Conservation (phyloP, 2,113 vertebrate genomes). For the Mola mola region DNA sequence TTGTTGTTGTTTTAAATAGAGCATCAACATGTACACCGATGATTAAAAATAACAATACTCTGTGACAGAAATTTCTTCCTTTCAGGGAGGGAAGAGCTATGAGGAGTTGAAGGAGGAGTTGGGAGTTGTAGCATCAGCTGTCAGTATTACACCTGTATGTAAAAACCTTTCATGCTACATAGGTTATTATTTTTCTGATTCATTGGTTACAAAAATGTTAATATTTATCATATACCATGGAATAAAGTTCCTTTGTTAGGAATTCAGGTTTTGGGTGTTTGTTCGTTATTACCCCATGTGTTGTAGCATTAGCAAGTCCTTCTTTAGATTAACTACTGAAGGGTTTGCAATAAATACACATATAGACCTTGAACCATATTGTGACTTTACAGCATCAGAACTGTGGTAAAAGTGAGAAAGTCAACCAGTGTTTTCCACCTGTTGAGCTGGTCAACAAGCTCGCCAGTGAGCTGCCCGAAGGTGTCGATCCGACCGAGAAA, state of each 20-base stretch:
- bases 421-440: slow-evolving; percentile 65
- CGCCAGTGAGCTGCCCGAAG: slow-evolving; percentile 82
- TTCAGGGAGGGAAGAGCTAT: slow-evolving; percentile 87
- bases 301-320: no score
- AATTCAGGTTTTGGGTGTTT: no score
- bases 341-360: no score
- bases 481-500: slow-evolving; percentile 83
- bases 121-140: slow-evolving; percentile 71
- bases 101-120: slow-evolving; percentile 88
- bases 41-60: neutral
- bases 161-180: neutral
- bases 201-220: neutral
- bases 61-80: slow-evolving; percentile 24
- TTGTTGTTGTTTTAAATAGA: neutral
- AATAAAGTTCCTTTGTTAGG: neutral
- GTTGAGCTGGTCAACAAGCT: slow-evolving; percentile 79
- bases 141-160: slow-evolving; percentile 74
- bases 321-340: no score
- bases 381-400: slow-evolving; percentile 52
- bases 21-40: neutral
- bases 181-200: neutral
- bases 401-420: slow-evolving; percentile 14
- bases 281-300: no score
- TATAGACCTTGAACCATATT: neutral
- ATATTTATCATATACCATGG: neutral